phyloP scores from a whole-genome alignment of 2,113 vertebrate species.

The Porphyrio hochstetteri region DNA sequence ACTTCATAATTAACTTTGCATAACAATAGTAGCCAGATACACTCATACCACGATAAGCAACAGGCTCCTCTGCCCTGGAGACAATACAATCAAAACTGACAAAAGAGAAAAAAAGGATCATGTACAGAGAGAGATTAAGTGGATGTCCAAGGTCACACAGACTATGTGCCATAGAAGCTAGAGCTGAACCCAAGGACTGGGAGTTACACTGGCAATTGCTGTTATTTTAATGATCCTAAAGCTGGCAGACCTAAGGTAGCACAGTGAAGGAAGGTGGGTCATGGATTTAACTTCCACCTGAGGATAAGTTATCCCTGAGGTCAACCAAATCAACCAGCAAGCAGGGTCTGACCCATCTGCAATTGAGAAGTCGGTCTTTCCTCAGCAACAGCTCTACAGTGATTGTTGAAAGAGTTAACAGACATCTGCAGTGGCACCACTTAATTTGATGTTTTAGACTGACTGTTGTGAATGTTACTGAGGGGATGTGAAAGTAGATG shows the following conservation, averaged over 20 bases:
- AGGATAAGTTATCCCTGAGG: background rate
- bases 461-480: background rate
- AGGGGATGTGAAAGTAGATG: background rate
- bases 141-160: constrained; percentile 21
- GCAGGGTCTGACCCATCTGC: background rate
- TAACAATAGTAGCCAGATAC: constrained; percentile 14
- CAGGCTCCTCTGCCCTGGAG: constrained; percentile 5
- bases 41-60: constrained; percentile 28
- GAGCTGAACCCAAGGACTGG: background rate
- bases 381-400: background rate
- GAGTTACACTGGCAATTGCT: background rate
- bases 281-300: background rate
- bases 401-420: background rate
- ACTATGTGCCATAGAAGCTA: background rate
- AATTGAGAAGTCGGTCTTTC: background rate
- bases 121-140: background rate
- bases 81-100: constrained; percentile 1
- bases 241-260: background rate
- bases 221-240: background rate
- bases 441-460: background rate
- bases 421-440: background rate
- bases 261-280: background rate
- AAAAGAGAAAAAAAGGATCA: background rate
- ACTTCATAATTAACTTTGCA: constrained; percentile 40
- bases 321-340: background rate